Evolutionary conservation across 2,888 invertebrate genomes (phyloP).

Genomic region (Stenchaetothrips biformis): DNA sequence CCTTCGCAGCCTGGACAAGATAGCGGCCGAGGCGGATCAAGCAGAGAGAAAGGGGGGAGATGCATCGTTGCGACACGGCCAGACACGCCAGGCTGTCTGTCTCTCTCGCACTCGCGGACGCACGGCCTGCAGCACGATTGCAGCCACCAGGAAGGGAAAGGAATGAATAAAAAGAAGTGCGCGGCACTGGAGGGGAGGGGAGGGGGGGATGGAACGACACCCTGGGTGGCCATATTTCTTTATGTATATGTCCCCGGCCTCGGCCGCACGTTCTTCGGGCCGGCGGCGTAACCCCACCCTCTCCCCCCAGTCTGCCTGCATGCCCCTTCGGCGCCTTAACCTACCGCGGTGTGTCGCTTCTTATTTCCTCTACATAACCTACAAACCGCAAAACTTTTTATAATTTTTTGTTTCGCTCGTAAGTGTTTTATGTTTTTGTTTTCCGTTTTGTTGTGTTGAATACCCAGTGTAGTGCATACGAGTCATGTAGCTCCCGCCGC

Average conservation of each 20-base stretch:
- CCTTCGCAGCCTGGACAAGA: too few relatives aligned
- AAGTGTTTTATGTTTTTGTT: too few relatives aligned
- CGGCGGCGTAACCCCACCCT: not conserved
- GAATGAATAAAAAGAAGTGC: conserved; percentile 2
- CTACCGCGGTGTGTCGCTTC: too few relatives aligned
- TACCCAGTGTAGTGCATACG: too few relatives aligned
- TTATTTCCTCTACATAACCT: too few relatives aligned
- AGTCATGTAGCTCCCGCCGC: too few relatives aligned
- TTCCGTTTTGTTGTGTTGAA: too few relatives aligned
- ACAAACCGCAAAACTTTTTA: too few relatives aligned
- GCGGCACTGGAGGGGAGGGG: not conserved
- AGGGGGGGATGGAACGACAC: not conserved
- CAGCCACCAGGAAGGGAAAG: not conserved
- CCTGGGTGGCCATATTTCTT: conserved; percentile 19
- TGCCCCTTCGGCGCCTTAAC: not conserved
- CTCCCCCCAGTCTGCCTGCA: not conserved
- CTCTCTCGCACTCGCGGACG: not conserved
- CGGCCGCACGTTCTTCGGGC: not conserved
- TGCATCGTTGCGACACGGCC: not conserved
- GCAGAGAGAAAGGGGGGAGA: not conserved
- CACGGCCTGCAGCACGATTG: not conserved
- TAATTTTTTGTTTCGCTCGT: too few relatives aligned
- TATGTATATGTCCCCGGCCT: conserved; percentile 11
- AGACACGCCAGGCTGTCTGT: too few relatives aligned
- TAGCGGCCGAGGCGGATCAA: too few relatives aligned